Evolutionary conservation across 2,797 vertebrate genomes (phyloP), one percentile per base, ranked within the genome.

Genomic region (Sebastiscus albofasciatus): DNA sequence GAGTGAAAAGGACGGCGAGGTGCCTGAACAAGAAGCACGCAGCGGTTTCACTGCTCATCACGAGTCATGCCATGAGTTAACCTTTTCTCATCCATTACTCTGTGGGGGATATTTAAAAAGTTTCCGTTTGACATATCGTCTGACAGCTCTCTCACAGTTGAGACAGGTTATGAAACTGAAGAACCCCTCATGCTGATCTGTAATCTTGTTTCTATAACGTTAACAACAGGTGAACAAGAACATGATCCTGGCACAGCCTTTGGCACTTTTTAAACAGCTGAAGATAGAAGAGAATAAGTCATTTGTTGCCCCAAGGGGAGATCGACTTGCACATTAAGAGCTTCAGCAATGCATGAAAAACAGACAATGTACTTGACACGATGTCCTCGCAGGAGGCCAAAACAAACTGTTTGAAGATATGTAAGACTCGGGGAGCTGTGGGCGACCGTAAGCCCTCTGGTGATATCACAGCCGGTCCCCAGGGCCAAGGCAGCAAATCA

Each of bases 401-500:
- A 89, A 77, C 62, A 74, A 82, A 76, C 62, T 68, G 71, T 89
- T 73, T 75, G 72, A 83, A 87, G 82, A 89, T 84, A 87, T 79
- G 82, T 82, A 83, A 89, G 86, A 82, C 68, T 13, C 66, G 0
- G 68, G 34, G 60, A 66, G 79, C 70, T 65, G 29, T 54, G 73
- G 79, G 89, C 24, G 36, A 86, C 79, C 39, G 59, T 90, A 87
- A 90, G 77, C 86, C 85, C 82, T 87, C 29, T 74, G 72, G 87
- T 80, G 87, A 90, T 72, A 89, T 87, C 88, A 85, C 79, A 82
- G 80, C 74, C 79, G 9, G 80, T 72, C 72, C 77, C 78, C 20
- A 2, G 72, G 87, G 87, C 85, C 82, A 75, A 87, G 52, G 80
- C 87, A 80, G 87, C 89, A 93, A 93, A 95, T 94, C 92, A 95